Base-by-base conservation (phyloP, 2,888 invertebrate species). In the Mayetiola destructor region DNA sequence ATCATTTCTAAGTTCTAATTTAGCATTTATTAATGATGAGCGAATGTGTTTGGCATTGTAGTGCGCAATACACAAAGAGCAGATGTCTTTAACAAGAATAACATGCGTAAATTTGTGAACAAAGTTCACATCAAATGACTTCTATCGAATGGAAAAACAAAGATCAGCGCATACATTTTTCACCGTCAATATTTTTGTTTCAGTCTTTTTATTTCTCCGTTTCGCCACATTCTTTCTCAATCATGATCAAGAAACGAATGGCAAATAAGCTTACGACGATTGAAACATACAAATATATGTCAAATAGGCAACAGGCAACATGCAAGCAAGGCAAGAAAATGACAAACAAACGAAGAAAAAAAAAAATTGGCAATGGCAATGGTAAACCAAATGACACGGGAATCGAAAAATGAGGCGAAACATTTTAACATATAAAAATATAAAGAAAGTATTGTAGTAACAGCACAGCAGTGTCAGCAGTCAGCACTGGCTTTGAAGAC, bases 21-120 rank as follows among this genome's bases (percentile, higher is more conserved):
- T 39, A 6, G n/a, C 4, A 9, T 16, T 39, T 16, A 39, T n/a
- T 2, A 6, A 2, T n/a, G 6, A 5, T 39, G 39, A 2, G 23
- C 48, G 27, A 14, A 2, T 42, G 42, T 48, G 48, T 48, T 40
- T 40, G 9, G 37, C 9, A 4, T 37, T 37, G 12, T 37, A 37
- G n/a, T n/a, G n/a, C n/a, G n/a, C n/a, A 37, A 14, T 4, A 37
- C 14, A 16, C 37, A 4, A 37, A 5, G 12, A 48, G 27, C 48
- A 48, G 48, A 23, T 48, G 48, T 23, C 23, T n/a, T n/a, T 48
- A 27, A 27, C 48, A 48, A 48, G 14, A 9, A 48, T 27, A 48
- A 48, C 48, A 48, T n/a, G 48, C 23, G 48, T 48, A 23, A 48
- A 27, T 48, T 48, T 48, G 48, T 27, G 48, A 48, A n/a, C n/a